Percentiles rank a stretch among this genome's conserved stretches.
Evolutionary conservation across 2,797 vertebrate species (phyloP).

Genomic region (Pangasius djambal): DNA sequence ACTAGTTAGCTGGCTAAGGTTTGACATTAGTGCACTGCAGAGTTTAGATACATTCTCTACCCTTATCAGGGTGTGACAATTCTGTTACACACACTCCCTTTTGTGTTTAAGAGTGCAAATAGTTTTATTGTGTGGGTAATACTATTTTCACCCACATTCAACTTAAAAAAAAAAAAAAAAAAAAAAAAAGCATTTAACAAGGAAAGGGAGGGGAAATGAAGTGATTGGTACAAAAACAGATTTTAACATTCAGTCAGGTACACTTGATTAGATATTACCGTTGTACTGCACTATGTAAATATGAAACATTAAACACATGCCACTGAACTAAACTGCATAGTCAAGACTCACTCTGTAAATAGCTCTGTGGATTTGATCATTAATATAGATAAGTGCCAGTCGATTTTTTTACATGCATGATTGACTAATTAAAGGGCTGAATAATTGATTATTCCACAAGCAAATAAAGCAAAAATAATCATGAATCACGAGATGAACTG

Average conservation of each 20-base stretch:
- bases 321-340: background rate
- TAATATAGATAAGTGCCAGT: background rate
- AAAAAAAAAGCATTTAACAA: background rate
- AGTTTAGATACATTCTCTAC: background rate
- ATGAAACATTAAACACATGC: background rate
- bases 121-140: background rate
- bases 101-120: background rate
- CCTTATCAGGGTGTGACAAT: background rate
- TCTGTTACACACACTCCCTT: background rate
- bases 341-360: background rate
- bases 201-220: background rate
- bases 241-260: background rate
- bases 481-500: background rate
- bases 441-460: slow-evolving; percentile 21
- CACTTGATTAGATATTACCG: background rate
- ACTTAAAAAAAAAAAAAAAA: too few species aligned
- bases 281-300: background rate
- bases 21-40: background rate
- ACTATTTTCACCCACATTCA: background rate
- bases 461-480: background rate
- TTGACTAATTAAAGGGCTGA: background rate
- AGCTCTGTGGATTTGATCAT: background rate
- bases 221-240: background rate
- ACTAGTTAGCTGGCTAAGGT: background rate
- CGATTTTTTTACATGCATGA: background rate